phyloP scores from a whole-genome alignment of 2,113 vertebrate genomes.

The Clarias macrocephalus region DNA sequence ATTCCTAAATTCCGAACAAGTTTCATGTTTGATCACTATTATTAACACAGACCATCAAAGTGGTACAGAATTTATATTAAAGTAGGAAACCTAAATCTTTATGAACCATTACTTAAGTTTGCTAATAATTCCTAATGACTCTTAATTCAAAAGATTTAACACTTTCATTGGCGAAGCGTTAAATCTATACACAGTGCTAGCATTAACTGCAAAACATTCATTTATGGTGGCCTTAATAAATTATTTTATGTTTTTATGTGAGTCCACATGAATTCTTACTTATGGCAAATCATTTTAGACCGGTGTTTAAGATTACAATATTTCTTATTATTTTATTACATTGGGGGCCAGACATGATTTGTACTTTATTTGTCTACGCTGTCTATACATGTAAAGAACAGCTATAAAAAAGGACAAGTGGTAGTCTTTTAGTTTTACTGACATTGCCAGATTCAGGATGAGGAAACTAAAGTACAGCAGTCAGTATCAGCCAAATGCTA shows the following conservation, averaged over 20 bases:
- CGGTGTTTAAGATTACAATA: background rate
- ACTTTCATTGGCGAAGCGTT: background rate
- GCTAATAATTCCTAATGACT: background rate
- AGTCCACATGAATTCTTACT: background rate
- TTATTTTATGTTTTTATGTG: background rate
- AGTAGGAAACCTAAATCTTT: background rate
- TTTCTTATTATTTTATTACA: background rate
- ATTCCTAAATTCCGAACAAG: background rate
- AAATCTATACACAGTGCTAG: background rate
- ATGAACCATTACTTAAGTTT: no score
- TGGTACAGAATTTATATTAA: background rate
- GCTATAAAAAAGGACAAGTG: background rate
- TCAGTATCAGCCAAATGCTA: background rate
- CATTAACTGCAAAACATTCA: background rate
- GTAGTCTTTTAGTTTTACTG: background rate
- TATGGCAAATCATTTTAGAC: background rate
- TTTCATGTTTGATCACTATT: background rate
- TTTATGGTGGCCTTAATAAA: background rate
- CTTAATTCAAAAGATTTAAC: no score
- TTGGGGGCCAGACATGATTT: background rate
- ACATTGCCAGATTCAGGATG: background rate
- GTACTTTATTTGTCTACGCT: background rate
- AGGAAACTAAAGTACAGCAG: slow-evolving; percentile 1
- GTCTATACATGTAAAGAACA: background rate
- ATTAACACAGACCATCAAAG: background rate